Evolutionary conservation across 2,113 vertebrate genomes (phyloP).

Genomic region (Oryzias celebensis): DNA sequence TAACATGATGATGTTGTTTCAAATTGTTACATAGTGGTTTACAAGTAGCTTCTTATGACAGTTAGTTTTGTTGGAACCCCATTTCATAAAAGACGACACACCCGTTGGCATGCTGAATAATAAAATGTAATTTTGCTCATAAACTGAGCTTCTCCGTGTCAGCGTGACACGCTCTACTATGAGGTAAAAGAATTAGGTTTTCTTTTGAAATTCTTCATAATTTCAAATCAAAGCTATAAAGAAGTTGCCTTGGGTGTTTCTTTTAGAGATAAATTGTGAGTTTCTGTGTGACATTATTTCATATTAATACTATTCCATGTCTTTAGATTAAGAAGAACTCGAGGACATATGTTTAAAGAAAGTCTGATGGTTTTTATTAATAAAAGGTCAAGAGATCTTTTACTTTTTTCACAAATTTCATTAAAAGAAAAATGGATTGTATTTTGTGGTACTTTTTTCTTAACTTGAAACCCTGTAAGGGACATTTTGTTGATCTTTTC

Average conservation of each 20-base stretch:
- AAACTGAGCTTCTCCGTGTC: neutral
- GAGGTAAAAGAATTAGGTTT: neutral
- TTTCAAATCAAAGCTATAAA: slow-evolving; percentile 23
- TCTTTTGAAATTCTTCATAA: slow-evolving; percentile 4
- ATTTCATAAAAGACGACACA: too few species aligned
- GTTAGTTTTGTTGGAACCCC: too few species aligned
- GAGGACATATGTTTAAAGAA: neutral
- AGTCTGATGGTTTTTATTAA: neutral
- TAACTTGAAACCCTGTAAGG: too few species aligned
- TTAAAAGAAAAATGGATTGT: neutral
- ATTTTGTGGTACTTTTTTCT: too few species aligned
- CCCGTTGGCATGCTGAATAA: too few species aligned
- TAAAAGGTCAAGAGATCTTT: slow-evolving; percentile 15
- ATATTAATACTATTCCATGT: neutral
- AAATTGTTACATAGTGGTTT: too few species aligned
- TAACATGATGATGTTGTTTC: too few species aligned
- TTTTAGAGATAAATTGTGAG: slow-evolving; percentile 1
- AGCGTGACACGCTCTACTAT: neutral
- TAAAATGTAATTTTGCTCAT: too few species aligned
- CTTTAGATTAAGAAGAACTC: neutral
- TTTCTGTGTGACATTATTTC: slow-evolving; percentile 6
- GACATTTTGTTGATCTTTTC: too few species aligned
- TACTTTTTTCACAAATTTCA: neutral
- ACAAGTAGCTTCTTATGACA: too few species aligned
- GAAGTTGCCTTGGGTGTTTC: slow-evolving; percentile 3